phyloP scores from a whole-genome alignment of 2,113 vertebrate genomes.

The Takifugu flavidus region DNA sequence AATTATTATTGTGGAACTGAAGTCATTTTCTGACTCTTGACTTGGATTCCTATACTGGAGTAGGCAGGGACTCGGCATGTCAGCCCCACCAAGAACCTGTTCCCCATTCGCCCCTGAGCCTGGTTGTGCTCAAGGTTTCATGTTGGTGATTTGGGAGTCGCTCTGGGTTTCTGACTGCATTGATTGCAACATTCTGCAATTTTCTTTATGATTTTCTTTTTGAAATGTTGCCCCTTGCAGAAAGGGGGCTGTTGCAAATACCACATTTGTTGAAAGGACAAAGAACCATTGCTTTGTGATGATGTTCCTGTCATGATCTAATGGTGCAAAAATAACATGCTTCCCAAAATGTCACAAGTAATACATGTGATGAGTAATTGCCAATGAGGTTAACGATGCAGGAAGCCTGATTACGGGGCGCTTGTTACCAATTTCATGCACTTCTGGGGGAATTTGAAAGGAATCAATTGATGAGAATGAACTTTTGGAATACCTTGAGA shows the following conservation, averaged over 20 bases:
- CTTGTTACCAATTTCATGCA: constrained; percentile 61
- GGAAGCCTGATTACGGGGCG: constrained; percentile 53
- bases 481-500: constrained; percentile 64
- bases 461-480: constrained; percentile 68
- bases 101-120: too few relatives aligned
- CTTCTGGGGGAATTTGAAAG: constrained; percentile 55
- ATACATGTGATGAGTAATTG: constrained; percentile 58
- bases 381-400: constrained; percentile 59
- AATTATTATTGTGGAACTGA: too few relatives aligned
- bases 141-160: too few relatives aligned
- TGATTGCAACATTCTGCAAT: too few relatives aligned
- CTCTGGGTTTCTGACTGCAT: too few relatives aligned
- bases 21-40: too few relatives aligned
- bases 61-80: too few relatives aligned
- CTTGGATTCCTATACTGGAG: too few relatives aligned
- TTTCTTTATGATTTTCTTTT: not conserved
- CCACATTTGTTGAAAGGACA: constrained; percentile 24
- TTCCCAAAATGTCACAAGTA: constrained; percentile 57
- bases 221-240: not conserved
- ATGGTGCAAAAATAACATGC: constrained; percentile 62
- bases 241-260: constrained; percentile 7
- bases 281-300: constrained; percentile 50
- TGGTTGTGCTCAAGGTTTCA: too few relatives aligned
- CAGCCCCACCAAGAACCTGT: too few relatives aligned
- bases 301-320: constrained; percentile 54